Percentiles rank a stretch among this genome's conserved stretches.
Conservation (phyloP, 2,888 invertebrate genomes). For the Synanthedon andrenaeformis region DNA sequence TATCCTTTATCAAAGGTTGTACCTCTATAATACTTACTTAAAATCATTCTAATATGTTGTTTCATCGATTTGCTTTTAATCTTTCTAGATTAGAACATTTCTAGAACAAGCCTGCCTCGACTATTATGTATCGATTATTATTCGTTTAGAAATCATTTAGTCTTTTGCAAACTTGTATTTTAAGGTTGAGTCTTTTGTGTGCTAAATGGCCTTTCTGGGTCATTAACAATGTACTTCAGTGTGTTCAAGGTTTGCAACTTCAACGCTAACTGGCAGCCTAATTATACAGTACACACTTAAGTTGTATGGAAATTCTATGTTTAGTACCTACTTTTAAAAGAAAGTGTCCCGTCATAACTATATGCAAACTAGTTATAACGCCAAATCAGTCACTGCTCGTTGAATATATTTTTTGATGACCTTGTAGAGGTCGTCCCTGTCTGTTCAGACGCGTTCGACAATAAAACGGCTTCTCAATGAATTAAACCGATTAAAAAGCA, state of each 20-base stretch:
- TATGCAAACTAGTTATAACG: conserved; percentile 15
- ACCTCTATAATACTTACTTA: not conserved
- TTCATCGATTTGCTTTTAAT: too few relatives aligned
- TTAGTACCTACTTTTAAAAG: conserved; percentile 9
- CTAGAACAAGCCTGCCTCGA: too few relatives aligned
- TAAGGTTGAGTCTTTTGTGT: not conserved
- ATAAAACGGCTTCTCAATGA: conserved; percentile 63
- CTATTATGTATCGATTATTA: too few relatives aligned
- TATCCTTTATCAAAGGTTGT: too few relatives aligned
- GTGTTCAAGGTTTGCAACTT: conserved; percentile 7
- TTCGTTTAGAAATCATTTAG: not conserved
- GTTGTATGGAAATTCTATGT: not conserved
- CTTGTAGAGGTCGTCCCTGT: conserved; percentile 55
- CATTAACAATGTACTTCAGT: conserved; percentile 5
- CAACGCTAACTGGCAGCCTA: conserved; percentile 6
- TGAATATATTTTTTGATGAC: conserved; percentile 30
- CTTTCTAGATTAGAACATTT: too few relatives aligned
- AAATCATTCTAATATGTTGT: too few relatives aligned
- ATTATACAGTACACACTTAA: conserved; percentile 4
- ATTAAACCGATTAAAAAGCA: conserved; percentile 64
- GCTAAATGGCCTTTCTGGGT: conserved; percentile 2
- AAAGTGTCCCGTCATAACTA: conserved; percentile 15
- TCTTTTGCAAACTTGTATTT: not conserved
- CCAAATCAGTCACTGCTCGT: conserved; percentile 18
- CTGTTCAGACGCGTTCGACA: conserved; percentile 46